Base-by-base conservation (phyloP, 2,888 invertebrate genomes). In the Rhamphomyia laevipes region DNA sequence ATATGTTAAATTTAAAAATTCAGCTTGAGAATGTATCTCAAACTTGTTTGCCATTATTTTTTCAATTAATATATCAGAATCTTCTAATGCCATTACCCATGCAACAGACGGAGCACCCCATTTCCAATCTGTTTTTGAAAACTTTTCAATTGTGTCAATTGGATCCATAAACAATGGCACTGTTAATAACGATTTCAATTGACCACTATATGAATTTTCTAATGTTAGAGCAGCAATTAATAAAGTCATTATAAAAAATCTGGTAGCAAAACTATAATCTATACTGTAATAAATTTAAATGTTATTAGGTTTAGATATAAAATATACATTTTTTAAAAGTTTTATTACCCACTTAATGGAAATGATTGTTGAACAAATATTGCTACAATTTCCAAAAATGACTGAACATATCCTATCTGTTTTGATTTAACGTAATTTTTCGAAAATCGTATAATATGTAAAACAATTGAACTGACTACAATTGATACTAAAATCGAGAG, bases 161-260 rank as follows among this genome's bases (percentile, higher is more conserved):
- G 66, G 65, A 5, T 62, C 59, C 0, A 55, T 59, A 45, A 61
- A 66, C 2, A 63, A 50, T 2, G 68, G 68, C 21, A 66, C 58
- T 0, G 69, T 67, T 3, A 68, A 54, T 46, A 68, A 43, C 0
- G 68, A 67, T 55, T 68, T 68, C 1, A 69, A 48, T 44, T 66
- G 64, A 1, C 69, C 68, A 49, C 67, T 66, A 52, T 68, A 69
- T 9, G 63, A 65, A 48, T 67, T 66, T 53, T 68, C 67, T 55
- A 68, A 48, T 0, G 67, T 68, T 2, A 68, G 61, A 1, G 64
- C 64, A 6, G 68, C 65, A 45, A 65, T 57, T 0, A 68, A 53
- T 12, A 68, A 49, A 1, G 62, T 58, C 12, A 61, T 60, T 45
- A 68, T 33, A 53, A 65, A 66, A 12, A 68, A 58, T 1, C 68